Base-by-base conservation (phyloP, 2,797 vertebrate genomes). In the Gambusia yucatana region DNA sequence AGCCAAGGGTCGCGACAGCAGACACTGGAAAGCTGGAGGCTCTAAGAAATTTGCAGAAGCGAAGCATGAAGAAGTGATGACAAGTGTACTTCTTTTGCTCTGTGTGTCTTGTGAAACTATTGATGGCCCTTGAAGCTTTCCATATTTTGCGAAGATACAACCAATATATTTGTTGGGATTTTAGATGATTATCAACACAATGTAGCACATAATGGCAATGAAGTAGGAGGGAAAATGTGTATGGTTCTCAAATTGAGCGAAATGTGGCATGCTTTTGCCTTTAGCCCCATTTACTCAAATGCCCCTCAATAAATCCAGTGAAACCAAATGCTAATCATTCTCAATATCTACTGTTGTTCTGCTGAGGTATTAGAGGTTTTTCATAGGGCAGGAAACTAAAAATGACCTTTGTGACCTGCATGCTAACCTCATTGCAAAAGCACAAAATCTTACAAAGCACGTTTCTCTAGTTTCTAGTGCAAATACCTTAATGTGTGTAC, bases 1-100 rank as follows among this genome's bases (percentile, higher is more conserved):
- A 75, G 44, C 79, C 74, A 72, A 79, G 88, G 87, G 83, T 89
- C 72, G 16, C 4, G 85, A 80, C 80, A 41, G 76, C 44, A 65
- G 65, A 75, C 77, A 84, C 9, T 28, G 65, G 81, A 55, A 73
- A 74, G 67, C 30, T 10, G 46, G 76, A 81, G 46, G 78, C 74
- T 61, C 14, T 55, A 28, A 55, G 52, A 14, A 61, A 30, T 71
- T 5, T 1, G 17, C 75, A 59, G 48, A 80, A 78, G 59, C 39
- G 44, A 25, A 77, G 79, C 75, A 65, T 78, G 80, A 83, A 84
- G 57, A 28, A 1, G 39, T 25, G 13, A 13, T 33, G 71, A 61
- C 25, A 47, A 25, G 77, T 72, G 22, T 20, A 1, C 71, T 50
- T 76, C 36, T 46, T 70, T 14, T n/a, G 73, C 4, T 43, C 7